Conservation (phyloP, 2,888 invertebrate species). For the Limnephilus rhombicus region DNA sequence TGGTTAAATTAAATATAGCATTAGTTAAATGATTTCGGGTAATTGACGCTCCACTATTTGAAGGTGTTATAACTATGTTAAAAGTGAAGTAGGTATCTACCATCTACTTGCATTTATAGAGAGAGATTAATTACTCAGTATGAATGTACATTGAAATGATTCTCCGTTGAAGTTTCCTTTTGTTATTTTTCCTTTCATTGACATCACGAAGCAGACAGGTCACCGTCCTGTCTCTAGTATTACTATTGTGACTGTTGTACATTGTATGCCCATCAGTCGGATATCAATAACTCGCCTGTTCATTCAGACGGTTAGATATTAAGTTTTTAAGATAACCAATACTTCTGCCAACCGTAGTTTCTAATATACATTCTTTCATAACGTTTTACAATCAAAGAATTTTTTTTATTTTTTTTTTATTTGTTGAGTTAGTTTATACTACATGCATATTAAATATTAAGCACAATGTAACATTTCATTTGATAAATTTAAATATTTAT, state of each 20-base stretch:
- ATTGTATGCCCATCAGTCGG: not conserved
- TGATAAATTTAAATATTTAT: too few relatives aligned
- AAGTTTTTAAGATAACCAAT: too few relatives aligned
- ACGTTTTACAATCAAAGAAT: too few relatives aligned
- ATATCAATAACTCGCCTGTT: not conserved
- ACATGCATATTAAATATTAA: too few relatives aligned
- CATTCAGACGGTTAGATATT: not conserved
- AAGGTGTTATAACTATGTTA: not conserved
- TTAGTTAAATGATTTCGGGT: not conserved
- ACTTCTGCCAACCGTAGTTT: too few relatives aligned
- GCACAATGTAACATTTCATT: too few relatives aligned
- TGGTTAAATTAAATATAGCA: too few relatives aligned
- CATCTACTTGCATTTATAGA: too few relatives aligned
- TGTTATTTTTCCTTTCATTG: not conserved
- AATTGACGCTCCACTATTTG: not conserved
- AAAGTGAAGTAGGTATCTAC: not conserved
- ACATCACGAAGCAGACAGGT: not conserved
- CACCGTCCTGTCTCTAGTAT: not conserved
- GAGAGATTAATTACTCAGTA: not conserved
- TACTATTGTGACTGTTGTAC: not conserved
- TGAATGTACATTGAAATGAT: not conserved
- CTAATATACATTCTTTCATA: too few relatives aligned
- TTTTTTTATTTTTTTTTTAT: too few relatives aligned
- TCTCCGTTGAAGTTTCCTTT: not conserved
- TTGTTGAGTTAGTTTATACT: too few relatives aligned